Evolutionary conservation across 2,888 invertebrate species (phyloP), one percentile per base, ranked within the genome.

Genomic region (Tholera decimalis): DNA sequence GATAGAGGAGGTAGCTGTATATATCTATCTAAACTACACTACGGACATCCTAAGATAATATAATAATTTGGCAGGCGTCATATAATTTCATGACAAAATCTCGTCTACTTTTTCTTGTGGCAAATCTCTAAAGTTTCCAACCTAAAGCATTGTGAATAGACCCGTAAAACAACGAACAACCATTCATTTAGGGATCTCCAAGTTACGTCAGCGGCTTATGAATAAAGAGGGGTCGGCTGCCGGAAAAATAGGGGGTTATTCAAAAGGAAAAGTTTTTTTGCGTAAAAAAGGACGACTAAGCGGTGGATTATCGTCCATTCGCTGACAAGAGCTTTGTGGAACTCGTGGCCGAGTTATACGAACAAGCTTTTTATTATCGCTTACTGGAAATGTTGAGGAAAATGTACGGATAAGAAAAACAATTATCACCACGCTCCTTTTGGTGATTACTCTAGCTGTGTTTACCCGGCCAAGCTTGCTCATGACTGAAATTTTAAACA

Each of bases 91-190:
- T 83, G 85, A 82, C 85, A 62, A 85, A 88, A 88, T 88, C 86
- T 86, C 85, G 83, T 85, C 82, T 81, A 85, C 85, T 87, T 87
- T 88, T 89, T 88, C 85, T 85, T 83, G 80, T 76, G 86, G 85
- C 85, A 92, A 94, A 94, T 93, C 93, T 91, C 89, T 88, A 88
- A 92, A 92, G 89, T 93, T 93, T 89, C 88, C 90, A 91, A 90
- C 88, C 91, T 91, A 91, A 94, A 90, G 88, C 92, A 92, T 92
- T 92, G 93, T 92, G 91, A 93, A 93, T 93, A 94, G 93, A 93
- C 90, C 92, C 94, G 94, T 95, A 95, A 95, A 95, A 95, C 93
- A 94, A 94, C 91, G 92, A 95, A 95, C 94, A 93, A 89, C 95
- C 94, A 92, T 95, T 94, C 93, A 94, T 95, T 95, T 94, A 92